Percentiles rank a stretch among this genome's conserved stretches.
Conservation (phyloP, 1,140 invertebrate genomes). For the Calliphora vicina region DNA sequence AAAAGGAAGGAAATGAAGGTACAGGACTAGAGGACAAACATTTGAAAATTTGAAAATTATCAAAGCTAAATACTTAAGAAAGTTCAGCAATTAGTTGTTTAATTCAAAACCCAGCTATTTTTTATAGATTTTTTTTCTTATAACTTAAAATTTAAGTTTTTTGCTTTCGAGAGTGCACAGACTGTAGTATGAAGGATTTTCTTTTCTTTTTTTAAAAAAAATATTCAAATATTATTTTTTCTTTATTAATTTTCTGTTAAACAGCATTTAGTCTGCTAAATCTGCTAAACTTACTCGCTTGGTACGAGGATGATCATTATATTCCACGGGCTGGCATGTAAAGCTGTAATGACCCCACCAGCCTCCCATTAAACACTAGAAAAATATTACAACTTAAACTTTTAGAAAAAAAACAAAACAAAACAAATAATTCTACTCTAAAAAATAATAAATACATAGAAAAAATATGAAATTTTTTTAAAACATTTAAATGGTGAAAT, state of each 20-base stretch:
- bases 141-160: neutral
- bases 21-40: neutral
- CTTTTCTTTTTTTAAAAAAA: neutral
- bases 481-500: neutral
- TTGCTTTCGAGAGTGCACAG: conserved; percentile 29
- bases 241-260: neutral
- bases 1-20: neutral
- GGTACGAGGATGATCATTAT: conserved; percentile 76
- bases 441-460: conserved; percentile 39
- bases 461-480: conserved; percentile 15
- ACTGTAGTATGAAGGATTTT: conserved; percentile 6
- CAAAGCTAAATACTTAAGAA: neutral
- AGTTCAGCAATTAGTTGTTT: too few species aligned
- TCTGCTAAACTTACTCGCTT: conserved; percentile 77
- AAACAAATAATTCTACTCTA: conserved; percentile 40
- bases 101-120: too few species aligned
- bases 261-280: neutral
- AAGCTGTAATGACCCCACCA: conserved; percentile 85
- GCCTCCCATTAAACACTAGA: conserved; percentile 76
- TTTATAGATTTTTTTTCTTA: too few species aligned
- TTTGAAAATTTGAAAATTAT: neutral
- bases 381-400: conserved; percentile 35
- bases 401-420: conserved; percentile 47
- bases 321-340: conserved; percentile 87
- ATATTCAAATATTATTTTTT: neutral